Conservation (phyloP, 2,797 vertebrate species). For the Mormyrus hasselquistii region DNA sequence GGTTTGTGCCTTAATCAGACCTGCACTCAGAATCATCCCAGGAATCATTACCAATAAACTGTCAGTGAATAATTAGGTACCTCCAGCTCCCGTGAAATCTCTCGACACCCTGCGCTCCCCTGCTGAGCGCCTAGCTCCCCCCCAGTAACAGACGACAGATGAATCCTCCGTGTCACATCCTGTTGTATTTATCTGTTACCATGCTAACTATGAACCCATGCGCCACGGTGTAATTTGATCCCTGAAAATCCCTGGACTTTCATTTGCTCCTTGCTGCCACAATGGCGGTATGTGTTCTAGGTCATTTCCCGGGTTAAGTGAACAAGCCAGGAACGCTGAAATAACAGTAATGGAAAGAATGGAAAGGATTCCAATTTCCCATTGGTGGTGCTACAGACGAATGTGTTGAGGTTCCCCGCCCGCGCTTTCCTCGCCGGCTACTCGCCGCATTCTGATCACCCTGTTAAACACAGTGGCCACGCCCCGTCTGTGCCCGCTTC, state of each 20-base stretch:
- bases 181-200: not conserved
- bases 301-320: constrained; percentile 74
- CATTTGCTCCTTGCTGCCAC: constrained; percentile 49
- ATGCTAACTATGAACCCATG: constrained; percentile 4
- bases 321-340: constrained; percentile 59
- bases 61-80: not conserved
- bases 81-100: not conserved
- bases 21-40: not conserved
- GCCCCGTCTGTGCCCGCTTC: not conserved
- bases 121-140: not conserved
- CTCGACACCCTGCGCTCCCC: not conserved
- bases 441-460: not conserved
- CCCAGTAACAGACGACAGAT: not conserved
- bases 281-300: constrained; percentile 57
- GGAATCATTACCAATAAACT: not conserved
- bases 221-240: constrained; percentile 44
- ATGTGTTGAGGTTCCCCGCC: constrained; percentile 35
- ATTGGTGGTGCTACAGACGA: constrained; percentile 35
- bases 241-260: constrained; percentile 42
- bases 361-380: constrained; percentile 53
- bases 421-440: not conserved
- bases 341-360: constrained; percentile 55
- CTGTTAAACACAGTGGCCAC: constrained; percentile 9
- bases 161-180: not conserved
- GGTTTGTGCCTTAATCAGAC: not conserved